phyloP scores from a whole-genome alignment of 2,113 vertebrate genomes.

The Furnarius figulus region DNA sequence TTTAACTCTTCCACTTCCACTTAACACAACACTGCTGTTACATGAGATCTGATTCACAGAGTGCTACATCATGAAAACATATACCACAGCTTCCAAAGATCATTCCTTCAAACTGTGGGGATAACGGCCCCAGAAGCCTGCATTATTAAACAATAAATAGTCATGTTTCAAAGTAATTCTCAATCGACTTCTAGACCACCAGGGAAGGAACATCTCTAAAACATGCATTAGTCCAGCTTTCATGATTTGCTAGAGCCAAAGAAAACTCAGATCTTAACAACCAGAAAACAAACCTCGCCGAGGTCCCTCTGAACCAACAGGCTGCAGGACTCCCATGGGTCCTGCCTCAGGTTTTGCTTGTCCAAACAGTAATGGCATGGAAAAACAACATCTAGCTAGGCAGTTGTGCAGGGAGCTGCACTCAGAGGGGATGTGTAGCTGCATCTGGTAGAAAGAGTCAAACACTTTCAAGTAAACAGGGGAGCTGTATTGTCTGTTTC shows the following conservation, averaged over 20 bases:
- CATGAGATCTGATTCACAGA: neutral
- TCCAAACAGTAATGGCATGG: neutral
- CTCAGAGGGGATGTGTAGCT: neutral
- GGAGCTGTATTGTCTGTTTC: neutral
- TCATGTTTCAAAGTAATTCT: conserved; percentile 63
- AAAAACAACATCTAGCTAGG: neutral
- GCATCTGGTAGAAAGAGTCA: neutral
- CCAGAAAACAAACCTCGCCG: neutral
- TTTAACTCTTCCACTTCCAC: neutral
- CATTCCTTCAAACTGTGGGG: neutral
- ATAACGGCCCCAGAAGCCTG: conserved; percentile 32
- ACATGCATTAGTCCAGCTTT: conserved; percentile 24
- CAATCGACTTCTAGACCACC: conserved; percentile 56
- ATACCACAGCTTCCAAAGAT: neutral
- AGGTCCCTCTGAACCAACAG: conserved; percentile 36
- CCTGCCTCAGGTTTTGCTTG: neutral
- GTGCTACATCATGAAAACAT: neutral
- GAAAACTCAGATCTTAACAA: conserved; percentile 58
- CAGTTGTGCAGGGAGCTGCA: neutral
- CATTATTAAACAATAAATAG: conserved; percentile 74
- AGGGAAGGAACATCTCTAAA: conserved; percentile 57
- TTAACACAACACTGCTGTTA: neutral
- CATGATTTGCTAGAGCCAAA: conserved; percentile 45
- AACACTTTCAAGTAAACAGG: neutral
- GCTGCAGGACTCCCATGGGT: neutral